Base-by-base conservation (phyloP, 2,797 vertebrate genomes). In the Myripristis jacobus region DNA sequence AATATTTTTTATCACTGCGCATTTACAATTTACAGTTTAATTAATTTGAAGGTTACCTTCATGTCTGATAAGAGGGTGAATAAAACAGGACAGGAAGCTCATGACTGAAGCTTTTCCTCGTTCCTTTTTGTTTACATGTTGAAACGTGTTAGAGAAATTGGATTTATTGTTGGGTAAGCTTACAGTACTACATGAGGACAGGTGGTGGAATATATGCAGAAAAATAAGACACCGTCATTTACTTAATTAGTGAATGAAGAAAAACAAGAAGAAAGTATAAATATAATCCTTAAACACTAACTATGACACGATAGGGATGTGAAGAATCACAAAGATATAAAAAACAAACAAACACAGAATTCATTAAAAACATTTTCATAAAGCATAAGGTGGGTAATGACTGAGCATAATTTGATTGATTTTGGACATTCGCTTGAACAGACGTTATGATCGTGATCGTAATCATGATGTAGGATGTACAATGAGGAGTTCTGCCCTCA, bases 401-500 rank as follows among this genome's bases (percentile, higher is more conserved):
- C 31, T 3, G 1, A 38, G 46, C 11, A 27, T 51, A 55, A 68
- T 59, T 36, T 4, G 12, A 54, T 47, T 73, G 53, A 74, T 66
- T 73, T 47, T 2, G 6, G 44, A n/a, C 8, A 6, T 47, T 6
- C 10, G 44, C n/a, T 19, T 47, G 27, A 29, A 6, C 27, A 29
- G 27, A 29, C 27, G 6, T n/a, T n/a, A n/a, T n/a, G n/a, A n/a
- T n/a, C n/a, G n/a, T n/a, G n/a, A n/a, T n/a, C n/a, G n/a, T n/a
- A n/a, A n/a, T n/a, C n/a, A n/a, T 66, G 47, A 80, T 74, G 73
- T 48, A 54, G 34, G 75, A 75, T 76, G 77, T 48, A 77, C 73
- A 52, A 86, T 81, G 66, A 58, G 77, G 70, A 86, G 82, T 73
- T 70, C 74, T 48, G 50, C 71, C 60, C 56, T 74, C 69, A 43